Evolutionary conservation across 2,113 vertebrate genomes (phyloP).

Genomic region (Mesembrinibis cayennensis): DNA sequence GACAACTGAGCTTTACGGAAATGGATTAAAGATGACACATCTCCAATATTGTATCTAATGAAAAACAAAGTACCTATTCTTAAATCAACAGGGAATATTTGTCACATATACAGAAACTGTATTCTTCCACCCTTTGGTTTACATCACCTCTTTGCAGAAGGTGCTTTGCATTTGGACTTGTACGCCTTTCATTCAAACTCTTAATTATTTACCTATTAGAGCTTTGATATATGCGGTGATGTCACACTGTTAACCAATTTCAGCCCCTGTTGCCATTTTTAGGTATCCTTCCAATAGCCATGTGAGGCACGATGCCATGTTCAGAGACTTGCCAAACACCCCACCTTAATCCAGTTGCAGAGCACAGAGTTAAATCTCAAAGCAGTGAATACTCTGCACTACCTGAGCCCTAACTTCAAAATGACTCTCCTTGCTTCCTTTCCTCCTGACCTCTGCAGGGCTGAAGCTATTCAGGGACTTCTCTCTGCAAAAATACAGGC

Average conservation of each 20-base stretch:
- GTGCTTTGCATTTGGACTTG: background rate
- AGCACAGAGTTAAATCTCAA: background rate
- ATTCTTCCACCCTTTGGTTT: background rate
- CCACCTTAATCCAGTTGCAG: background rate
- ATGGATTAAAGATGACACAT: constrained; percentile 53
- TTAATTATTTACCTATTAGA: background rate
- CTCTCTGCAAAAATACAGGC: background rate
- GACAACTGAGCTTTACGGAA: constrained; percentile 11
- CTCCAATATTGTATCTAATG: background rate
- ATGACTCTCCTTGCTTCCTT: background rate
- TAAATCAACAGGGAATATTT: background rate
- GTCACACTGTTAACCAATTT: background rate
- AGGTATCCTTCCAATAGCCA: background rate
- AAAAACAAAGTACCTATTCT: constrained; percentile 23
- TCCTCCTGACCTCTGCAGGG: background rate
- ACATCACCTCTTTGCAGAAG: background rate
- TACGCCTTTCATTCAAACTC: background rate
- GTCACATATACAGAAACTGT: background rate
- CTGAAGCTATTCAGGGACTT: background rate
- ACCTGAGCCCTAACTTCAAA: background rate
- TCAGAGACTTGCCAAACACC: background rate
- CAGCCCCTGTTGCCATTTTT: background rate
- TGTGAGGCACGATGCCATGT: accelerated
- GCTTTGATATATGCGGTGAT: background rate
- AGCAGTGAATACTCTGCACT: background rate